These are phyloP conservation scores for Melanargia galathea DNA, from an alignment of 2,888 invertebrate genomes.

Conservation along the genomic window DNA sequence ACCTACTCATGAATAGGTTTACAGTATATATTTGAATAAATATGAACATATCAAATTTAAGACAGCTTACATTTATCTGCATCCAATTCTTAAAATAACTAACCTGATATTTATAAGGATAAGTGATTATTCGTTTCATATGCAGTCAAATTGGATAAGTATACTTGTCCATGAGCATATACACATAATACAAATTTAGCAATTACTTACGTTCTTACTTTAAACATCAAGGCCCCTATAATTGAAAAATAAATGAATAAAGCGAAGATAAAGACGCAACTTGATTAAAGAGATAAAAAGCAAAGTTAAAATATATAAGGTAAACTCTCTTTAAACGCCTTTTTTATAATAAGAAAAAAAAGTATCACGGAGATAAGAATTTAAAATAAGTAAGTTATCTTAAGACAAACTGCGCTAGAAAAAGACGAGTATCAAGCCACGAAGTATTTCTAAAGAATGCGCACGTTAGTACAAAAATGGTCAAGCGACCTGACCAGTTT, in stretches of 20 bases:
- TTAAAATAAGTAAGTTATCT: conserved; percentile 25
- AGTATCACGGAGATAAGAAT: conserved; percentile 16
- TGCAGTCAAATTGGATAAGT: too few species aligned
- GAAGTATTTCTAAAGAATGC: conserved; percentile 36
- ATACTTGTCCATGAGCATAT: too few species aligned
- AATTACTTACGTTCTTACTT: too few species aligned
- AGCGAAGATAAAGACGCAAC: conserved; percentile 7
- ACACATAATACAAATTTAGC: too few species aligned
- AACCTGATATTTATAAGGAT: too few species aligned
- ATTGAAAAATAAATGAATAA: conserved; percentile 2
- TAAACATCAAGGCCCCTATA: background rate
- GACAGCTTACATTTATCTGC: too few species aligned
- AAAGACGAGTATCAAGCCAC: conserved; percentile 28
- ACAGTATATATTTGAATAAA: too few species aligned
- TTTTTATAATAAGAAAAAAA: conserved; percentile 6
- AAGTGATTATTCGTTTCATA: too few species aligned
- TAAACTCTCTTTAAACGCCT: conserved; percentile 1
- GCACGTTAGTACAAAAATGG: conserved; percentile 42
- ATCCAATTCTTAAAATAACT: too few species aligned
- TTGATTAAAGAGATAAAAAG: background rate
- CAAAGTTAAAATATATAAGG: conserved; percentile 4
- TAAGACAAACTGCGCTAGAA: conserved; percentile 26
- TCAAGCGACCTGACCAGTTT: conserved; percentile 51
- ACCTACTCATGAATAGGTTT: too few species aligned
- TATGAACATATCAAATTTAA: too few species aligned